phyloP scores from a whole-genome alignment of 2,113 vertebrate species.

The Semnornis frantzii region DNA sequence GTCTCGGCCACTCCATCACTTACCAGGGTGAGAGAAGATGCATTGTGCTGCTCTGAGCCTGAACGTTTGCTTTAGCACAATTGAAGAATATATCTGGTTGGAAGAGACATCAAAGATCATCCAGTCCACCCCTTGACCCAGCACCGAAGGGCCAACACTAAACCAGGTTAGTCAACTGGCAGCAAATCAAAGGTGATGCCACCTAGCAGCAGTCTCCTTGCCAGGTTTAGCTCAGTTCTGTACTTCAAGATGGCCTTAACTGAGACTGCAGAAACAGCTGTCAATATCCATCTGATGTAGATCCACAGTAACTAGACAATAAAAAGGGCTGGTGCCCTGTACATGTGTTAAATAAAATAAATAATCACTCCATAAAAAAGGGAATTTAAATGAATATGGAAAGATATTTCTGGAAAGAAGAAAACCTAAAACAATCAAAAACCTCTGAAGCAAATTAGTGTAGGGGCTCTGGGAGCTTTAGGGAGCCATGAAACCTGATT shows the following conservation, averaged over 20 bases:
- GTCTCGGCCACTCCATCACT: not conserved
- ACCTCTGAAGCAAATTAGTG: conserved; percentile 1
- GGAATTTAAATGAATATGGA: not conserved
- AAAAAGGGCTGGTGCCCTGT: not conserved
- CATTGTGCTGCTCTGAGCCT: not conserved
- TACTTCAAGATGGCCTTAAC: not conserved
- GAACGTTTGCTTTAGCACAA: not conserved
- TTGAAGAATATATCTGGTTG: too few species aligned
- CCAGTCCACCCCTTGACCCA: too few species aligned
- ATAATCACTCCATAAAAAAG: not conserved
- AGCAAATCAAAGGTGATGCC: not conserved
- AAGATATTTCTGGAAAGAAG: not conserved
- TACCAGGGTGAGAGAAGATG: not conserved
- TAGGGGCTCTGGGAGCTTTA: not conserved
- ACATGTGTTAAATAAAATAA: not conserved
- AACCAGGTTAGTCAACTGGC: not conserved
- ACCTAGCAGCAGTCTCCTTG: not conserved
- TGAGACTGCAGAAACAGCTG: not conserved
- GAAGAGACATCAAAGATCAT: too few species aligned
- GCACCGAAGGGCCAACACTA: too few species aligned
- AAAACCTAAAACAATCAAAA: not conserved
- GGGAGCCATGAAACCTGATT: not conserved
- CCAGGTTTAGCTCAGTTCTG: not conserved
- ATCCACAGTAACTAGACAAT: not conserved
- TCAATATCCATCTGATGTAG: not conserved